Evolutionary conservation across 2,113 vertebrate species (phyloP), one percentile per base, ranked within the genome.

Genomic region (Steatornis caripensis): DNA sequence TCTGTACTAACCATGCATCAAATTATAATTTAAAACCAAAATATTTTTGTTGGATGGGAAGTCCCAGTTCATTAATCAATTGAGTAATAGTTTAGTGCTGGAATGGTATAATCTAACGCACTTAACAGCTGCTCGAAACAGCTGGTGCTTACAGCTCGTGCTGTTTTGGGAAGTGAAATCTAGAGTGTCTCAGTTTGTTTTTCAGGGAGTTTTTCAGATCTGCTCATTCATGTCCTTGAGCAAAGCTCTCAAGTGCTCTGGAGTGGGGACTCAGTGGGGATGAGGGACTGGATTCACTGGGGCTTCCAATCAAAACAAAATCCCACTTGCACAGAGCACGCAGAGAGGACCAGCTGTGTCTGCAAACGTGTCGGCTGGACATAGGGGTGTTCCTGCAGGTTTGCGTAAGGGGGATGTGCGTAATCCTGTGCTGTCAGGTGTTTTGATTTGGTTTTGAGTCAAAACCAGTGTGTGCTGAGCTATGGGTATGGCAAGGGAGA

Each of bases 61-160:
- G 69, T 91, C 88, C 51, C 55, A 68, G 84, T 89, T 95, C 92
- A 90, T 97, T 95, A 96, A 96, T 97, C 95, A 95, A 92, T 92
- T 83, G 93, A 89, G 84, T 96, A 96, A 96, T 95, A 89, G 84
- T 77, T 89, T 45, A 71, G 66, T 57, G 66, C 81, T 66, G 64
- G 93, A 91, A 90, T 57, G 46, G 60, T 87, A 64, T 58, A 83
- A 80, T 91, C 75, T 74, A 93, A 86, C 3, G 1, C 39, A 14
- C 66, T 77, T 51, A 66, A 70, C 91, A 94, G 87, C 96, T 97
- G 95, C 91, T 95, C 11, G 53, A 49, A 91, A 74, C 93, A 96
- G 94, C 94, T 93, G 89, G 43, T 83, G 75, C 95, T 82, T 39
- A 37, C 0, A 0, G 78, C 66, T 87, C 19, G 5, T 32, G 39